phyloP scores from a whole-genome alignment of 2,113 vertebrate species.

The Typhlomys cinereus region DNA sequence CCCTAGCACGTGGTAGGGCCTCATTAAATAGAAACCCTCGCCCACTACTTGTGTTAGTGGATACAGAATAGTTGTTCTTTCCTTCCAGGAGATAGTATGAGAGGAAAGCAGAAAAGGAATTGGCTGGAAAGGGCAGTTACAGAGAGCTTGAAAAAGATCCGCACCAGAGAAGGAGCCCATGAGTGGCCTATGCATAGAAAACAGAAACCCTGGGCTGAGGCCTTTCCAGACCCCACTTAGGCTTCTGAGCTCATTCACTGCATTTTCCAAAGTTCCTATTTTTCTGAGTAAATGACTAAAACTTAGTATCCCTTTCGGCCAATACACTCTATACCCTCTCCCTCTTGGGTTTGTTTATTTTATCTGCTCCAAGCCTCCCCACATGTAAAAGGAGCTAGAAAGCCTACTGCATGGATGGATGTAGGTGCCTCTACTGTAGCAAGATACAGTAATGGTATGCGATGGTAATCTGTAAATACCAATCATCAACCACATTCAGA shows the following conservation, averaged over 20 bases:
- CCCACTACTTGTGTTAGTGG: neutral
- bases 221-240: neutral
- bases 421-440: neutral
- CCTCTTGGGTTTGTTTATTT: neutral
- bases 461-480: neutral
- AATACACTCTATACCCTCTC: neutral
- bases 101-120: neutral
- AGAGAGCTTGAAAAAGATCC: slow-evolving; percentile 5
- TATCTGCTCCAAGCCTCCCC: neutral
- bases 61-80: neutral
- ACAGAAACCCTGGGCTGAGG: neutral
- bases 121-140: neutral
- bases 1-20: neutral
- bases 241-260: neutral
- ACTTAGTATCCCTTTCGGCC: neutral
- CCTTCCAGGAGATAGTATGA: neutral
- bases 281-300: neutral
- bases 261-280: neutral
- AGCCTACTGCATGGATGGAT: neutral
- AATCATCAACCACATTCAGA: neutral
- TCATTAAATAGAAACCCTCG: neutral
- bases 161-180: neutral
- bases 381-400: neutral
- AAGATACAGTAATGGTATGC: neutral
- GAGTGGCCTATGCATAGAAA: neutral